phyloP scores from a whole-genome alignment of 2,888 invertebrate species.

The Oithona nana region DNA sequence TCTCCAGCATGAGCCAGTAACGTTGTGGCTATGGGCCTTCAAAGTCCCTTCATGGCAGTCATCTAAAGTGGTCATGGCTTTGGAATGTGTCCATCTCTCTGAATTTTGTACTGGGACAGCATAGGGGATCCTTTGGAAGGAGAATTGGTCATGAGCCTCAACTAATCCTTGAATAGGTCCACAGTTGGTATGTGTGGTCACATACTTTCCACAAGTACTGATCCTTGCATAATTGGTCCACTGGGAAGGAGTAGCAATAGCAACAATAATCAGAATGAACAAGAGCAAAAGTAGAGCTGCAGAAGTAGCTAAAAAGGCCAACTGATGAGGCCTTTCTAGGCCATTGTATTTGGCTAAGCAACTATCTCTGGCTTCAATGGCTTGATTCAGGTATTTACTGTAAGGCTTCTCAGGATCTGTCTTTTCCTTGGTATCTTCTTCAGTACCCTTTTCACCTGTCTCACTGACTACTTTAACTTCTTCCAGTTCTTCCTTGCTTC shows the following conservation, averaged over 20 bases:
- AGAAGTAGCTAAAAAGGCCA: neutral
- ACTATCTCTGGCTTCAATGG: neutral
- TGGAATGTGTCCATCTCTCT: conserved; percentile 24
- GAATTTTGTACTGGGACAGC: conserved; percentile 42
- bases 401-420: conserved; percentile 6
- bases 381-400: neutral
- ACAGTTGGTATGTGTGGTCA: conserved; percentile 52
- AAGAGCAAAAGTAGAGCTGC: conserved; percentile 18
- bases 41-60: neutral
- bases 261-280: conserved; percentile 18
- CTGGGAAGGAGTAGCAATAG: conserved; percentile 16
- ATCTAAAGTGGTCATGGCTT: conserved; percentile 24
- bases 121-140: conserved; percentile 63
- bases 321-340: neutral
- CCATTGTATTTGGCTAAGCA: neutral
- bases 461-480: neutral
- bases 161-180: conserved; percentile 56
- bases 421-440: conserved; percentile 12
- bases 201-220: conserved; percentile 46
- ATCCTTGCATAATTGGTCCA: conserved; percentile 34
- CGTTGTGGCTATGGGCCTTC: conserved; percentile 1
- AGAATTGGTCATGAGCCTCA: conserved; percentile 20
- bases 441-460: conserved; percentile 10
- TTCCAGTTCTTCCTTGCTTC: neutral
- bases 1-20: conserved; percentile 20